Conservation (phyloP, 2,113 vertebrate genomes). For the Podarcis raffonei region DNA sequence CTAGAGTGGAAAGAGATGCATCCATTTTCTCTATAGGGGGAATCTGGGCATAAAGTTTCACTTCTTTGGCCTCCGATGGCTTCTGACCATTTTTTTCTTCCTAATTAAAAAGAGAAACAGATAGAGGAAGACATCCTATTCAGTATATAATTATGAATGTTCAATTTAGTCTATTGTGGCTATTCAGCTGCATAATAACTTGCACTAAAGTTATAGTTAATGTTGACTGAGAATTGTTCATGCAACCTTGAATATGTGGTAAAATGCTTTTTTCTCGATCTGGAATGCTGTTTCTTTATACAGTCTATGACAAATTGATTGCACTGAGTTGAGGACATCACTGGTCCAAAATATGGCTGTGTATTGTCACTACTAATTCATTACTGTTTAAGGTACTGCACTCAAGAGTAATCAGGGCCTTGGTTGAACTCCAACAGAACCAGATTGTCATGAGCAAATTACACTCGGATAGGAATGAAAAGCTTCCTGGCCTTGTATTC, state of each 20-base stretch:
- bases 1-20: slow-evolving; percentile 84
- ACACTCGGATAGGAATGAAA: background rate
- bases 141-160: slow-evolving; percentile 22
- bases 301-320: background rate
- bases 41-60: slow-evolving; percentile 91
- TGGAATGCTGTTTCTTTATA: background rate
- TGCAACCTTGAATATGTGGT: background rate
- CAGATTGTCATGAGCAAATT: background rate
- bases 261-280: background rate
- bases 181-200: background rate
- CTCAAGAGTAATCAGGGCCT: background rate
- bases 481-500: background rate
- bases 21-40: slow-evolving; percentile 97
- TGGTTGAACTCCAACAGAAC: background rate
- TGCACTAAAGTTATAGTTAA: background rate
- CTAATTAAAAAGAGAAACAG: slow-evolving; percentile 70
- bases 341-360: background rate
- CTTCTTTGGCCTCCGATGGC: slow-evolving; percentile 84
- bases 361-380: background rate
- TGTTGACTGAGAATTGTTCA: background rate
- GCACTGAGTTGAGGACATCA: background rate
- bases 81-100: slow-evolving; percentile 91
- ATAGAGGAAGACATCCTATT: slow-evolving; percentile 24
- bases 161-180: background rate
- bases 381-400: background rate